Conservation (phyloP, 2,888 invertebrate genomes). For the Agriotes lineatus region DNA sequence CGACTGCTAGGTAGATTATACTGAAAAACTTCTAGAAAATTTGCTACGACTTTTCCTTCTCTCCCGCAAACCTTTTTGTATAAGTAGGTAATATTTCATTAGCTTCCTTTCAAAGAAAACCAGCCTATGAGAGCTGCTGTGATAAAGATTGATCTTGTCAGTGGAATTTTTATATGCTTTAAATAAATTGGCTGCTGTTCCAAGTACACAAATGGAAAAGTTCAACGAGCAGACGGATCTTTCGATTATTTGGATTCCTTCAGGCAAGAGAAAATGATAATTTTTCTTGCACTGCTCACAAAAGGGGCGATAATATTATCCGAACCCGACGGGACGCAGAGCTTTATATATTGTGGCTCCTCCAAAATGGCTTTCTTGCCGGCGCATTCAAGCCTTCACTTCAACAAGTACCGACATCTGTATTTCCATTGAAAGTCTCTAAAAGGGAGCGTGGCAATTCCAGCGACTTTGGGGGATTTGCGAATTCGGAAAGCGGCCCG, state of each 20-base stretch:
- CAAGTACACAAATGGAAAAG: neutral
- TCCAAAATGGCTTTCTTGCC: neutral
- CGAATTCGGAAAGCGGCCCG: neutral
- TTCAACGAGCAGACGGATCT: conserved; percentile 6
- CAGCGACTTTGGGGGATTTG: neutral
- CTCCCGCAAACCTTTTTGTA: too few relatives aligned
- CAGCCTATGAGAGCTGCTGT: too few relatives aligned
- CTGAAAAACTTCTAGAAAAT: too few relatives aligned
- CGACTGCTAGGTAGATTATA: too few relatives aligned
- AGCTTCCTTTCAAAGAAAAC: too few relatives aligned
- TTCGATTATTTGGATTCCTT: conserved; percentile 6
- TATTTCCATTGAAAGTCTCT: neutral
- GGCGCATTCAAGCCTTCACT: neutral
- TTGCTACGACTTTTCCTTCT: too few relatives aligned
- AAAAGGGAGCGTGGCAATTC: neutral
- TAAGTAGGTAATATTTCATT: too few relatives aligned
- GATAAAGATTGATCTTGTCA: too few relatives aligned
- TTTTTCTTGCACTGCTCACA: neutral
- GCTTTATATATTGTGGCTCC: neutral
- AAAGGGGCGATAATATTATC: conserved; percentile 8
- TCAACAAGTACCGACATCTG: neutral
- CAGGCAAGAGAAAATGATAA: neutral
- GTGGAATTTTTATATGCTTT: too few relatives aligned
- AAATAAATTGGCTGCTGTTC: too few relatives aligned
- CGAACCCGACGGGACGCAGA: neutral